A percentile compares a stretch with the other conserved stretches of the same genome.
phyloP scores from a whole-genome alignment of 2,888 invertebrate species.

The Mesochorus sp. region DNA sequence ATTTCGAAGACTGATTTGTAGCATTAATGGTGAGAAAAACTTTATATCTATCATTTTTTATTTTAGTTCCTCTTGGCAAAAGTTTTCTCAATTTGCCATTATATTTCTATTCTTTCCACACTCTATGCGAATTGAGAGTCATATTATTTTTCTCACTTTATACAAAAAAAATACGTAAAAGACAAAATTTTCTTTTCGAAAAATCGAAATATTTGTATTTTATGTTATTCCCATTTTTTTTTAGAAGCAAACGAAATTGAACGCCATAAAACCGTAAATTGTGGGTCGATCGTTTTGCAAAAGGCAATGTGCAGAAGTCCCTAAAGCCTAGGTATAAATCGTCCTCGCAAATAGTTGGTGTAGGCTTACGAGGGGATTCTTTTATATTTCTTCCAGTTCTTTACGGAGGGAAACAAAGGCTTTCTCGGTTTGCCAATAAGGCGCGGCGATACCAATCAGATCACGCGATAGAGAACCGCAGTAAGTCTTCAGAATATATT shows the following conservation, averaged over 20 bases:
- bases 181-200: background rate
- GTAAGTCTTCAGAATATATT: conserved; percentile 1
- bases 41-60: no score
- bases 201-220: conserved; percentile 13
- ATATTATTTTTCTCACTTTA: no score
- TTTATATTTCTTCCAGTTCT: background rate
- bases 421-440: background rate
- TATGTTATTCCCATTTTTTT: conserved; percentile 10
- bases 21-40: no score
- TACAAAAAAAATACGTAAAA: background rate
- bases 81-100: no score
- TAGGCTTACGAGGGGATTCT: background rate
- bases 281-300: conserved; percentile 31
- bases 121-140: no score
- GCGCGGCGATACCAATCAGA: background rate
- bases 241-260: background rate
- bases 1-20: no score
- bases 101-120: no score
- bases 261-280: background rate
- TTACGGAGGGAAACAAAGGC: conserved; percentile 12
- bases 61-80: no score
- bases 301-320: background rate
- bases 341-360: conserved; percentile 12
- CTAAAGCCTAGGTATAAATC: conserved; percentile 9
- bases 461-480: conserved; percentile 10